Evolutionary conservation across 2,113 vertebrate genomes (phyloP).

Genomic region (Morone chrysops): DNA sequence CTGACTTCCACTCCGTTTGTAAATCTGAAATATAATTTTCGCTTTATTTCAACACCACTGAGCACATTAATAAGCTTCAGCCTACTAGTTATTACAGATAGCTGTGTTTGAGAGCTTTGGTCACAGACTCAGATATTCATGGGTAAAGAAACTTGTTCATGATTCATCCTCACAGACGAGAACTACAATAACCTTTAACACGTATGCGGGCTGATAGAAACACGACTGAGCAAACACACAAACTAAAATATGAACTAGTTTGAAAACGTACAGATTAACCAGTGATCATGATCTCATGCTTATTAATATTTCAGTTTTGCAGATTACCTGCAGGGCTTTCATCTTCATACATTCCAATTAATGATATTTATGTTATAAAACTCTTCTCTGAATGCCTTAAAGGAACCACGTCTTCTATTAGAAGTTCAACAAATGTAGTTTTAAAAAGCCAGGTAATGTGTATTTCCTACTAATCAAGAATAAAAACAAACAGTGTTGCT

Average conservation of each 20-base stretch:
- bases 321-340: neutral
- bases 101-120: conserved; percentile 56
- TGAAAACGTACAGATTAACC: conserved; percentile 14
- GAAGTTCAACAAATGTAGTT: neutral
- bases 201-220: conserved; percentile 11
- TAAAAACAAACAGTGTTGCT: conserved; percentile 12
- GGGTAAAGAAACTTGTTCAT: conserved; percentile 46
- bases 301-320: neutral
- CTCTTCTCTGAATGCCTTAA: neutral
- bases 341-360: neutral
- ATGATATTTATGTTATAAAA: neutral
- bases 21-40: conserved; percentile 22
- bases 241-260: conserved; percentile 12
- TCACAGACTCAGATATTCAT: conserved; percentile 58
- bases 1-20: conserved; percentile 6
- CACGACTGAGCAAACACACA: neutral
- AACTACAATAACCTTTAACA: conserved; percentile 15
- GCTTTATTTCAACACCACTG: neutral
- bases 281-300: conserved; percentile 22
- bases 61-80: conserved; percentile 17
- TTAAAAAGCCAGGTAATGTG: conserved; percentile 10
- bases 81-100: conserved; percentile 24
- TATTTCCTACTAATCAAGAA: neutral
- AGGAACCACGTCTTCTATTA: neutral
- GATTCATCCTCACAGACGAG: conserved; percentile 39